Base-by-base conservation (phyloP, 1,140 invertebrate genomes). In the Neodiprion lecontei region DNA sequence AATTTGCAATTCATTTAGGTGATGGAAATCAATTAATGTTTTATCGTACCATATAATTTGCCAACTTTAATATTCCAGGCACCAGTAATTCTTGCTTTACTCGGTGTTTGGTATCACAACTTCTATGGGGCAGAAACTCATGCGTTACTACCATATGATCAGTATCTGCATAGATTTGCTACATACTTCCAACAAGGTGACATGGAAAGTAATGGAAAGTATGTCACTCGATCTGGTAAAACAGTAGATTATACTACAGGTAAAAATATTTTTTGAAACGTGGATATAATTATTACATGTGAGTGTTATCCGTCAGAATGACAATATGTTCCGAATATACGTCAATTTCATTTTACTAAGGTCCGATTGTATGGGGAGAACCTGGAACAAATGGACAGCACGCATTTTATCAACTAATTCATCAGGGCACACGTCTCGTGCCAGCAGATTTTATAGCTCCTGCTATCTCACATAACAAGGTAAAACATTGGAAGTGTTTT, bases 171-270 rank as follows among this genome's bases (percentile, higher is more conserved):
- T 85, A 93, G 98, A 83, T 99, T 99, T 90, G 96, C 99, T 61
- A 98, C 99, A 11, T 99, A 99, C 88, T 99, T 99, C 89, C 99
- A 99, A 90, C 99, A 99, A 91, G 98, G 98, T 11, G 99, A 99
- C 86, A 99, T 99, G 99, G 99, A 99, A 89, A 99, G 97, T 76
- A 99, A 99, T 90, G 99, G 99, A 80, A 99, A 99, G 90, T 98
- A 94, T 83, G 94, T 95, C 11, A 98, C 96, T 10, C 91, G 94
- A 65, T 91, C 91, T 77, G 96, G 96, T 0, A 84, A 92, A 61
- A 85, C 85, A 17, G 97, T 97, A 1, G 87, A 93, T 79, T 98
- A 97, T 86, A 90, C 87, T 48, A 99, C 97, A 9, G 98, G 98
- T 85, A 78, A 72, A 40, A 74, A 49, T 68, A 48, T 48, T 69